phyloP scores from a whole-genome alignment of 2,113 vertebrate species.

The Mystacornis crossleyi region DNA sequence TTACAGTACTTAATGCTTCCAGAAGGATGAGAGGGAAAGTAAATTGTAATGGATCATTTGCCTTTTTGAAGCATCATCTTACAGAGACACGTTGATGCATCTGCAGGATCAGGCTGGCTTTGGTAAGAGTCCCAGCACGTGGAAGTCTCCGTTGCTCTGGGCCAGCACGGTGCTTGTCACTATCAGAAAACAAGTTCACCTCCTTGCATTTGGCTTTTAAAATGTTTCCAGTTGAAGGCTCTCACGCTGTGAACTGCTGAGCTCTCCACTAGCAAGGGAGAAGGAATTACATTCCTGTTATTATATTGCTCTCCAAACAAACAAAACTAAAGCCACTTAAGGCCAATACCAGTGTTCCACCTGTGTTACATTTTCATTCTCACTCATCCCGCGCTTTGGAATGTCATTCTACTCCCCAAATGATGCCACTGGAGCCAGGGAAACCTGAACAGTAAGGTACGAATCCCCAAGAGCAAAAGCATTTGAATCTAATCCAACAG shows the following conservation, averaged over 20 bases:
- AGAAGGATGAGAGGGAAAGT: background rate
- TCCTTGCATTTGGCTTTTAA: background rate
- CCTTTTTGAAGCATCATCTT: background rate
- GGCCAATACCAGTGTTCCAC: background rate
- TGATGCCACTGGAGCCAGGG: background rate
- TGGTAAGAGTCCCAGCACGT: rapidly evolving
- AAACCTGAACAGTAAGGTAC: background rate
- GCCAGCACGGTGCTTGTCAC: background rate
- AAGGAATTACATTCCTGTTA: background rate
- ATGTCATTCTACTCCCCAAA: background rate
- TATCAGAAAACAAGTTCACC: background rate
- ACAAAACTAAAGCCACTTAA: background rate
- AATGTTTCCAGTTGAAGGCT: background rate
- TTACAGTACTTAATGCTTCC: background rate
- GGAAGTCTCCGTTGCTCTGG: background rate
- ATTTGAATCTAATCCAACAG: background rate
- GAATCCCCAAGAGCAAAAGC: background rate
- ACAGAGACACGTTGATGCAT: background rate
- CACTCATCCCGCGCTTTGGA: background rate
- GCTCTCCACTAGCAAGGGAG: background rate
- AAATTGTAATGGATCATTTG: background rate
- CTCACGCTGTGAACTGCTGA: background rate
- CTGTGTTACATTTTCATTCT: background rate
- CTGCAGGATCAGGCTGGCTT: background rate
- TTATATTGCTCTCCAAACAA: background rate